Evolutionary conservation across 2,113 vertebrate species (phyloP).

Genomic region (Tetraodon nigroviridis): DNA sequence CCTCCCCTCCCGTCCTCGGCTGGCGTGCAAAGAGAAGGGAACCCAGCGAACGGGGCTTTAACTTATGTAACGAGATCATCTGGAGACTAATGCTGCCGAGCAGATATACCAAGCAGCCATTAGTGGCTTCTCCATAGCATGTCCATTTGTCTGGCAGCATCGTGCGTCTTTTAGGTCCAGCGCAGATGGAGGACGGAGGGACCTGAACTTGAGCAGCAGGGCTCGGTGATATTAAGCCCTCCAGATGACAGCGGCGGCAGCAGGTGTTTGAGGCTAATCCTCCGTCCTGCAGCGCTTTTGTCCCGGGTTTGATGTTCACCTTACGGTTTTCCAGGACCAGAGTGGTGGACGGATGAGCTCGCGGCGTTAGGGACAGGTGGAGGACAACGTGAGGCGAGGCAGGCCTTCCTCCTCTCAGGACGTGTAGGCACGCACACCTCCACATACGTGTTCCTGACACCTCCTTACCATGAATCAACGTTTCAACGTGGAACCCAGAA

Average conservation of each 20-base stretch:
- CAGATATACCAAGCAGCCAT: slow-evolving; percentile 40
- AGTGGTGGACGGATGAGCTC: slow-evolving; percentile 1
- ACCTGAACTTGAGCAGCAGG: slow-evolving; percentile 14
- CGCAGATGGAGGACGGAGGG: slow-evolving; percentile 38
- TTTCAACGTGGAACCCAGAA: too few relatives aligned
- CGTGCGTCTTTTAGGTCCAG: slow-evolving; percentile 13
- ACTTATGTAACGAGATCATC: slow-evolving; percentile 63
- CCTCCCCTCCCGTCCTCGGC: not conserved
- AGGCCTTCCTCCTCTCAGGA: not conserved
- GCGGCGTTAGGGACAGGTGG: slow-evolving; percentile 20
- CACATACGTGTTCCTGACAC: too few relatives aligned
- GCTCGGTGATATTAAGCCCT: slow-evolving; percentile 31
- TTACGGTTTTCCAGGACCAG: slow-evolving; percentile 4
- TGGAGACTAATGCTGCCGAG: slow-evolving; percentile 41
- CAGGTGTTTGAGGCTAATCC: slow-evolving; percentile 32
- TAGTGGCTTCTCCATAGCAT: slow-evolving; percentile 43
- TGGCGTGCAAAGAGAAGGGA: slow-evolving; percentile 30
- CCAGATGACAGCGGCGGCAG: slow-evolving; percentile 26
- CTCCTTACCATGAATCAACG: too few relatives aligned
- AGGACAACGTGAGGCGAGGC: slow-evolving; percentile 12
- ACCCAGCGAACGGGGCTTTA: slow-evolving; percentile 29
- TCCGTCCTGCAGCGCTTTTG: slow-evolving; percentile 22
- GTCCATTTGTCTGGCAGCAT: slow-evolving; percentile 42
- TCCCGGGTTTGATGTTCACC: slow-evolving; percentile 5
- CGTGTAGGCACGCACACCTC: too few relatives aligned